Conservation (phyloP, 2,797 vertebrate genomes). For the Triplophysa bombifrons region DNA sequence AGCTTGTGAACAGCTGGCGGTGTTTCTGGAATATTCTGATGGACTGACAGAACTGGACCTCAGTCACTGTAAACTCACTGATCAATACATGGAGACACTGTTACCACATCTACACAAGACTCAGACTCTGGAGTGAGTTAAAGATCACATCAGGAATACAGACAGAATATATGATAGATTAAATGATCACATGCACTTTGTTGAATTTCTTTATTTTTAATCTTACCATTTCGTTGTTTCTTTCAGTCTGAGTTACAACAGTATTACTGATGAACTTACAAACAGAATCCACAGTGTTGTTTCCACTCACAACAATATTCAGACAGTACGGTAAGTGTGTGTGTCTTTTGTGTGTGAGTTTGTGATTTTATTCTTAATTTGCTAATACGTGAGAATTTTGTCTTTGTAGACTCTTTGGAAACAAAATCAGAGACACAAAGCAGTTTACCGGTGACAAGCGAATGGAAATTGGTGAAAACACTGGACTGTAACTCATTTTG, state of each 20-base stretch:
- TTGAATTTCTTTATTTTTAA: neutral
- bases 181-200: neutral
- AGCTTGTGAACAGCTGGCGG: slow-evolving; percentile 56
- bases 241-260: slow-evolving; percentile 64
- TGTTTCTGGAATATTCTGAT: slow-evolving; percentile 64
- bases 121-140: slow-evolving; percentile 65
- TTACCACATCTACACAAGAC: slow-evolving; percentile 65
- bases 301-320: slow-evolving; percentile 43
- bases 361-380: too few species aligned
- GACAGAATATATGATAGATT: neutral
- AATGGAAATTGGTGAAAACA: slow-evolving; percentile 60
- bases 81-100: slow-evolving; percentile 58
- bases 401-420: slow-evolving; percentile 59
- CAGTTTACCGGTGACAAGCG: slow-evolving; percentile 35
- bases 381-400: too few species aligned
- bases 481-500: too few species aligned
- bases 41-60: slow-evolving; percentile 67
- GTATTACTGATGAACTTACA: slow-evolving; percentile 55
- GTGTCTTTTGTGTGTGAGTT: neutral
- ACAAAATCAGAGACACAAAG: slow-evolving; percentile 52
- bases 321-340: slow-evolving; percentile 59
- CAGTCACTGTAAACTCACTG: slow-evolving; percentile 66
- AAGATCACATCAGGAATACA: slow-evolving; percentile 3
- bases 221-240: neutral
- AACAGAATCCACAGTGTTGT: slow-evolving; percentile 45